phyloP scores from a whole-genome alignment of 1,140 invertebrate species.

The Zophobas morio region DNA sequence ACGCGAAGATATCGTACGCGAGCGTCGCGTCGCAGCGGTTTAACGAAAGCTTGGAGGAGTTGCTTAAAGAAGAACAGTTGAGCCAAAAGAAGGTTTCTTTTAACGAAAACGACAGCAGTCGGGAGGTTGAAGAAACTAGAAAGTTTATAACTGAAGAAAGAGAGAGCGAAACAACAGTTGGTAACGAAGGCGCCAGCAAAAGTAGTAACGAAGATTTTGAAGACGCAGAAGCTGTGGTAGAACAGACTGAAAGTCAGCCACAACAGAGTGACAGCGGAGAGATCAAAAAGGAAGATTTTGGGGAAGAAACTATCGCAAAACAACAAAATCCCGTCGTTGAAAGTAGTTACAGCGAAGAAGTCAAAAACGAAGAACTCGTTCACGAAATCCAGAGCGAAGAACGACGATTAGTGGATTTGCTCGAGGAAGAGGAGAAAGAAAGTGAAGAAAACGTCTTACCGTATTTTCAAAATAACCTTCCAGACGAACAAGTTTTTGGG shows the following conservation, averaged over 20 bases:
- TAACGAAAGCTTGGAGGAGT: constrained; percentile 31
- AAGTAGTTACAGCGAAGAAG: neutral
- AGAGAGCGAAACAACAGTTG: neutral
- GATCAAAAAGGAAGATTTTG: too few species aligned
- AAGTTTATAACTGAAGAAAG: too few species aligned
- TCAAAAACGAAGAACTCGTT: constrained; percentile 1
- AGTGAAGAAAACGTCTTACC: neutral
- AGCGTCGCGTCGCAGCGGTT: constrained; percentile 49
- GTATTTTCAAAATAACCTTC: neutral
- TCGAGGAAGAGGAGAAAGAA: constrained; percentile 2
- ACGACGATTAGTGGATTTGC: constrained; percentile 10
- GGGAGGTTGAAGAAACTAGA: neutral
- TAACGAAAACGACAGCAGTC: too few species aligned
- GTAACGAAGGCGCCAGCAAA: neutral
- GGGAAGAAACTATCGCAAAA: too few species aligned
- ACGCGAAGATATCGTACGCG: constrained; percentile 54
- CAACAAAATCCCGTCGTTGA: neutral
- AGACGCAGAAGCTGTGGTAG: too few species aligned
- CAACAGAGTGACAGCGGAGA: too few species aligned
- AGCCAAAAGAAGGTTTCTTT: neutral
- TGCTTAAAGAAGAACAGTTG: constrained; percentile 9
- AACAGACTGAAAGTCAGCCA: too few species aligned
- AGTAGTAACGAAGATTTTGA: neutral
- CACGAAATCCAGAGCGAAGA: constrained; percentile 16
- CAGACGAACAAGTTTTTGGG: neutral